Conservation (phyloP, 64 coral and sea anemone genomes). For the Acropora tenuis region DNA sequence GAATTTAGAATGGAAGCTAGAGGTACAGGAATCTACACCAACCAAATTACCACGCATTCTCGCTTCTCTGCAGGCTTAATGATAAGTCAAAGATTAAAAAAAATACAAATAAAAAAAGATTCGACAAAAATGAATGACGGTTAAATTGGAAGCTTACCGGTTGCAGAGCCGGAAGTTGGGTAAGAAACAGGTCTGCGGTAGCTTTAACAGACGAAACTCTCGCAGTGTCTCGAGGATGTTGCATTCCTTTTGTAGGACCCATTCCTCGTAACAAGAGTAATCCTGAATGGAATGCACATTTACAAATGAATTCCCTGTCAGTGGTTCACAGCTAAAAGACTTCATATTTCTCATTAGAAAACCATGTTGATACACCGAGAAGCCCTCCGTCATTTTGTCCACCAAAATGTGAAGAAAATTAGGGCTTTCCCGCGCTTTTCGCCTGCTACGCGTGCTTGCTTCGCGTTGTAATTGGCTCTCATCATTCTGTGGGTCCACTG, state of each 20-base stretch:
- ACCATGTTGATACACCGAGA: not conserved
- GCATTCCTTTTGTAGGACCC: constrained; percentile 45
- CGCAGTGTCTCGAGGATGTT: constrained; percentile 57
- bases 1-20: too few species aligned
- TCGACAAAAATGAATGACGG: not conserved
- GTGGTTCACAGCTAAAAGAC: not conserved
- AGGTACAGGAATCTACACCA: too few species aligned
- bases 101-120: not conserved
- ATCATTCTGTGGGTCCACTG: too few species aligned
- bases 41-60: too few species aligned
- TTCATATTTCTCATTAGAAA: not conserved
- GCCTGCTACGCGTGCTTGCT: too few species aligned
- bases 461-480: too few species aligned
- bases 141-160: constrained; percentile 37
- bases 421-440: too few species aligned
- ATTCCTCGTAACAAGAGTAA: constrained; percentile 64
- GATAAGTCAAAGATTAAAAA: not conserved
- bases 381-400: too few species aligned
- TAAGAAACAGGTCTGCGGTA: constrained; percentile 62
- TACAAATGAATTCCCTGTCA: not conserved
- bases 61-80: not conserved
- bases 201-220: constrained; percentile 61
- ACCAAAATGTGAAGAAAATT: too few species aligned
- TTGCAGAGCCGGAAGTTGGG: constrained; percentile 74
- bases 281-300: constrained; percentile 23